Conservation (phyloP, 92 coral and sea anemone species). For the Zoanthus sansibaricus region DNA sequence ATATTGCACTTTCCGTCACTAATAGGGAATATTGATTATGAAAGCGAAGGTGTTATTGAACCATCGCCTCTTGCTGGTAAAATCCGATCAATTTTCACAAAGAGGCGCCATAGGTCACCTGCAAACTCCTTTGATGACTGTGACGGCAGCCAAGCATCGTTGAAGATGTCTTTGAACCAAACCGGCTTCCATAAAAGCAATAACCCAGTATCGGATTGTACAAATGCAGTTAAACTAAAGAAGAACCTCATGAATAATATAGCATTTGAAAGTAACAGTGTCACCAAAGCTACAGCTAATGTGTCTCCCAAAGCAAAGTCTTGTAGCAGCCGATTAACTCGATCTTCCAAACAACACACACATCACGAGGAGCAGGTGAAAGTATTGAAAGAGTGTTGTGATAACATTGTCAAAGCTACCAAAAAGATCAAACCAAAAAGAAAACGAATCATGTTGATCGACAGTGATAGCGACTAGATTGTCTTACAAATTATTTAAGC, state of each 20-base stretch:
- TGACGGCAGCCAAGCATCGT: not conserved
- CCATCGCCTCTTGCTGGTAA: constrained; percentile 23
- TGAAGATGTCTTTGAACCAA: not conserved
- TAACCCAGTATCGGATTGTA: not conserved
- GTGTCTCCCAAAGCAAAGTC: not conserved
- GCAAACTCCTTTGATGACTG: constrained; percentile 23
- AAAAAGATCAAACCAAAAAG: constrained; percentile 5
- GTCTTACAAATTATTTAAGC: not conserved
- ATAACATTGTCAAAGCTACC: not conserved
- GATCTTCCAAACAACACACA: constrained; percentile 1
- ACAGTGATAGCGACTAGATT: constrained; percentile 35
- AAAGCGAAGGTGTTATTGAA: constrained; percentile 21
- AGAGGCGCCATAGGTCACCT: constrained; percentile 38
- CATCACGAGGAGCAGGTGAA: not conserved
- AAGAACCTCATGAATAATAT: constrained; percentile 28
- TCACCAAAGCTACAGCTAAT: not conserved
- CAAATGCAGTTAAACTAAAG: not conserved
- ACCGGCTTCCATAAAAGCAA: not conserved
- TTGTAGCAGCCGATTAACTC: not conserved
- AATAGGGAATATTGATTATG: not conserved
- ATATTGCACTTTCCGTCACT: not conserved
- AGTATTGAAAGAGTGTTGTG: not conserved
- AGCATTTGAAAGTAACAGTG: not conserved
- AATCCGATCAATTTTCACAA: constrained; percentile 35
- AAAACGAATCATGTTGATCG: constrained; percentile 7